A percentile compares a stretch with the other conserved stretches of the same genome.
phyloP scores from a whole-genome alignment of 1,140 invertebrate species.

The Lasioglossum albipes region DNA sequence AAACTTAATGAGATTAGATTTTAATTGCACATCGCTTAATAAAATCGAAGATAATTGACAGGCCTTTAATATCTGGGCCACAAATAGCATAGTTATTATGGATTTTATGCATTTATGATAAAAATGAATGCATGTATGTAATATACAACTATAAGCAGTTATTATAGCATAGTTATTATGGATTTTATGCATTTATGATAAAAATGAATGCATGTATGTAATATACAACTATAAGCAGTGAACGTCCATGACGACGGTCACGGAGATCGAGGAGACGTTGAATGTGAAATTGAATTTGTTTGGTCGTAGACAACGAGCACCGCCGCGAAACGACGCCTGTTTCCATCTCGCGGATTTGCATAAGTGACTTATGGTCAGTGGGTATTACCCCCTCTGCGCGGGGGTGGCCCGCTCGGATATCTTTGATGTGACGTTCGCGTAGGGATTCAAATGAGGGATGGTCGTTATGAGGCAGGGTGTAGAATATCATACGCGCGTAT shows the following conservation, averaged over 20 bases:
- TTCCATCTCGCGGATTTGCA: conserved; percentile 67
- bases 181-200: too few relatives aligned
- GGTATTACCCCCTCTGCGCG: conserved; percentile 50
- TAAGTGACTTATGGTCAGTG: conserved; percentile 71
- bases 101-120: too few relatives aligned
- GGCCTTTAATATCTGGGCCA: too few relatives aligned
- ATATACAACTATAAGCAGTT: too few relatives aligned
- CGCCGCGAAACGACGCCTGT: conserved; percentile 48
- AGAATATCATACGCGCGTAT: conserved; percentile 64
- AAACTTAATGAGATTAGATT: too few relatives aligned
- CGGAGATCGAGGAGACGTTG: conserved; percentile 6
- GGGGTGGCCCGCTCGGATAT: conserved; percentile 56
- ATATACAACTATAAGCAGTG: too few relatives aligned
- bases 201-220: too few relatives aligned
- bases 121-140: too few relatives aligned
- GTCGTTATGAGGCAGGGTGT: conserved; percentile 59
- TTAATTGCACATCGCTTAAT: too few relatives aligned
- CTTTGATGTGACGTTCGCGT: conserved; percentile 69
- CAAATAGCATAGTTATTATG: too few relatives aligned
- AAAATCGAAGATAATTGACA: too few relatives aligned
- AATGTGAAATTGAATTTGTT: conserved; percentile 63
- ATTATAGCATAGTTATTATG: too few relatives aligned
- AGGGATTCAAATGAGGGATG: conserved; percentile 67
- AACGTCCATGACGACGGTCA: not conserved
- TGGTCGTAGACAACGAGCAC: conserved; percentile 34